Evolutionary conservation across 2,888 invertebrate species (phyloP).

Genomic region (Elegia similella): DNA sequence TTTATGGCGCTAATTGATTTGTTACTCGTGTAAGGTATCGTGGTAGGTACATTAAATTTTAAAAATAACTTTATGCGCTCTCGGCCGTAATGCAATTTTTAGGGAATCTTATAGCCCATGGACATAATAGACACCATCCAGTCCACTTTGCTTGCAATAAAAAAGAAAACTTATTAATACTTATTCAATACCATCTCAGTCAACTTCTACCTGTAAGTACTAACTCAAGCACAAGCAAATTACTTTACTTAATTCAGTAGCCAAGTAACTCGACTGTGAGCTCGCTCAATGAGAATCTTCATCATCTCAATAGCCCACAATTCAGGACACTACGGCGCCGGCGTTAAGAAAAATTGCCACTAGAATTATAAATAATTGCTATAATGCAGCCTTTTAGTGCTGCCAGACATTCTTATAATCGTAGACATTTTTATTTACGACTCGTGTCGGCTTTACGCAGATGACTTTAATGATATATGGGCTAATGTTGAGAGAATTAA

Average conservation of each 20-base stretch:
- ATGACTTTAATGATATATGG: not conserved
- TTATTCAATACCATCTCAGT: no score
- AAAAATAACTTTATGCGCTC: no score
- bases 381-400: constrained; percentile 29
- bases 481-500: not conserved
- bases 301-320: not conserved
- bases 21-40: no score
- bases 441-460: constrained; percentile 20
- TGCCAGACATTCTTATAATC: constrained; percentile 34
- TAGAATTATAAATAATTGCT: constrained; percentile 41
- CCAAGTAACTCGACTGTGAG: not conserved
- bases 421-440: constrained; percentile 32
- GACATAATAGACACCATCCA: no score
- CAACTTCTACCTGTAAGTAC: no score
- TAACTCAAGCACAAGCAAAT: not conserved
- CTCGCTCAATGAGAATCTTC: not conserved
- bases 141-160: no score
- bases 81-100: no score
- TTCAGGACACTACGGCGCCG: constrained; percentile 19
- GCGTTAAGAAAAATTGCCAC: constrained; percentile 33
- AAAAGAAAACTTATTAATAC: no score
- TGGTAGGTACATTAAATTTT: no score
- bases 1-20: no score
- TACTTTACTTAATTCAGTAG: no score
- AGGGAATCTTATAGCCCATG: no score